phyloP scores from a whole-genome alignment of 2,888 invertebrate genomes.

The Chrysina gloriosa region DNA sequence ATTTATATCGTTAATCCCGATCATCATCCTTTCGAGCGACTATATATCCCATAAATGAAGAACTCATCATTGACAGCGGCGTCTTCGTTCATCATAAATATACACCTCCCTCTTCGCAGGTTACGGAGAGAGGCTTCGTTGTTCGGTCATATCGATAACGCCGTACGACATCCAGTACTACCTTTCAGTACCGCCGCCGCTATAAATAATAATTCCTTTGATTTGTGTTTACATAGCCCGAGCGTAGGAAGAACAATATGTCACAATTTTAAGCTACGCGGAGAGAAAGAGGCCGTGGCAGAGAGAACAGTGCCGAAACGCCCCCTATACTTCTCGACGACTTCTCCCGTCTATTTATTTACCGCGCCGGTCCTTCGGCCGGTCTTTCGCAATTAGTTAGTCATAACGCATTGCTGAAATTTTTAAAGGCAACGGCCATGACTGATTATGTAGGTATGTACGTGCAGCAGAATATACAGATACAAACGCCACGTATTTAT shows the following conservation, averaged over 20 bases:
- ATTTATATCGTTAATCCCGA: no score
- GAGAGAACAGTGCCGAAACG: slow-evolving; percentile 17
- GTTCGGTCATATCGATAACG: slow-evolving; percentile 8
- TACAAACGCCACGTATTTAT: neutral
- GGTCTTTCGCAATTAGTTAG: slow-evolving; percentile 31
- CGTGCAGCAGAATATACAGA: neutral
- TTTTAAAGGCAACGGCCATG: slow-evolving; percentile 18
- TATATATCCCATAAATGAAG: no score
- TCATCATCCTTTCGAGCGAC: no score
- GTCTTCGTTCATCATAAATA: neutral
- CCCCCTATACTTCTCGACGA: neutral
- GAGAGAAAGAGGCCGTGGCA: neutral
- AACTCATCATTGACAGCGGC: slow-evolving; percentile 5
- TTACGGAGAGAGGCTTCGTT: neutral
- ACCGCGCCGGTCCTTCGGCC: neutral
- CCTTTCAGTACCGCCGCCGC: slow-evolving; percentile 4
- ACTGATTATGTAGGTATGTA: slow-evolving; percentile 1
- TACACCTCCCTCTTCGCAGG: neutral
- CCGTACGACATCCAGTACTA: neutral
- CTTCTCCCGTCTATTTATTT: slow-evolving; percentile 4
- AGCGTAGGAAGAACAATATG: slow-evolving; percentile 33
- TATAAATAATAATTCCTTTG: slow-evolving; percentile 30
- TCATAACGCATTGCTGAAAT: slow-evolving; percentile 23
- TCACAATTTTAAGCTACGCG: slow-evolving; percentile 17
- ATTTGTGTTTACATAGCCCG: slow-evolving; percentile 24